A percentile compares a stretch with the other conserved stretches of the same genome.
phyloP scores from a whole-genome alignment of 2,888 invertebrate species.

The Stenodema calcarata region DNA sequence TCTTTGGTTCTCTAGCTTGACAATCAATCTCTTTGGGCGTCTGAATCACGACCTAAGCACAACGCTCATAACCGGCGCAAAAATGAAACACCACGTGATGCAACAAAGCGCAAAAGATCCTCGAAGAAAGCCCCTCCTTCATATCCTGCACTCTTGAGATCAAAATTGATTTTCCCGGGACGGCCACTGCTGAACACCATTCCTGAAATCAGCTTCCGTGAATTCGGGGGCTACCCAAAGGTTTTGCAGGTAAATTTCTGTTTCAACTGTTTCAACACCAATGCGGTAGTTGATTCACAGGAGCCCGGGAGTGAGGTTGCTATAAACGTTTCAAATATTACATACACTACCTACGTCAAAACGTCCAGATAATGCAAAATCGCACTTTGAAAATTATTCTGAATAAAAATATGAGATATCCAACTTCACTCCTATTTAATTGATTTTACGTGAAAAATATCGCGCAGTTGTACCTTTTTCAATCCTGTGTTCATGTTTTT shows the following conservation, averaged over 20 bases:
- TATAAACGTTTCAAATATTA: too few species aligned
- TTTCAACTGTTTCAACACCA: conserved; percentile 51
- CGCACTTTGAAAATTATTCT: too few species aligned
- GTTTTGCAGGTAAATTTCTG: conserved; percentile 66
- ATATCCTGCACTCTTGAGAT: conserved; percentile 1
- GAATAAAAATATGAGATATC: too few species aligned
- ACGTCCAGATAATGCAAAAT: too few species aligned
- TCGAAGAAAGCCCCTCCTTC: background rate
- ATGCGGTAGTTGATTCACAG: too few species aligned
- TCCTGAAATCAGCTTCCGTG: conserved; percentile 69
- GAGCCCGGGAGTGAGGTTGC: too few species aligned
- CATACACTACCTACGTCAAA: too few species aligned
- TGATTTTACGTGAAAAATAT: too few species aligned
- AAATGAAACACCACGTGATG: background rate
- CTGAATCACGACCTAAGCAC: background rate
- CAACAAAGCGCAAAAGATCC: background rate
- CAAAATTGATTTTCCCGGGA: conserved; percentile 3
- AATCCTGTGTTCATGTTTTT: too few species aligned
- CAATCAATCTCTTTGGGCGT: background rate
- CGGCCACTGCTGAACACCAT: conserved; percentile 60
- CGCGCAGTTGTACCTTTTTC: too few species aligned
- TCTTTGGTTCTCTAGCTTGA: background rate
- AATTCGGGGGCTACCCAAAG: conserved; percentile 82
- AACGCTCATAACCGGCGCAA: background rate
- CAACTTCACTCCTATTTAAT: too few species aligned